phyloP scores from a whole-genome alignment of 2,888 invertebrate genomes.

The Petrophora chlorosata region DNA sequence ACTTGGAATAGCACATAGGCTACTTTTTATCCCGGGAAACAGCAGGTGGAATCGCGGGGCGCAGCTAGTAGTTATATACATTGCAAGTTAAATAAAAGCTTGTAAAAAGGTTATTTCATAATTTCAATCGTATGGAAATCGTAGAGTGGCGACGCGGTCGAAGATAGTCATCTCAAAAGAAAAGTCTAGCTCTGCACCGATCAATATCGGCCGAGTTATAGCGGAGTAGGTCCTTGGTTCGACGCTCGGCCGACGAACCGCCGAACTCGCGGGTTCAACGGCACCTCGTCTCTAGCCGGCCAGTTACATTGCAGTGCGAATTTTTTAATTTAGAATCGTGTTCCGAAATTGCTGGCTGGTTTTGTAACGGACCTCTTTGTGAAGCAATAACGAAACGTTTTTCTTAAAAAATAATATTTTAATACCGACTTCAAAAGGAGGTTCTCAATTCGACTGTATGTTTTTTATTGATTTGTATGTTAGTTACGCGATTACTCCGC shows the following conservation, averaged over 20 bases:
- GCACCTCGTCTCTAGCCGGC: slow-evolving; percentile 43
- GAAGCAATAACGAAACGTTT: neutral
- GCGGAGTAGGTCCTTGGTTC: slow-evolving; percentile 15
- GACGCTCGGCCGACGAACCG: slow-evolving; percentile 25
- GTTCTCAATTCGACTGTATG: no score
- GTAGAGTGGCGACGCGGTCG: neutral
- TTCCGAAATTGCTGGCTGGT: neutral
- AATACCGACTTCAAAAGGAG: no score
- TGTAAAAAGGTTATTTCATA: no score
- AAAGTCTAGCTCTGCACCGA: neutral
- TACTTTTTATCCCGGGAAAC: no score
- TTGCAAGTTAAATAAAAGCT: no score
- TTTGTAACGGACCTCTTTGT: neutral
- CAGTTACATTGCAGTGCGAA: slow-evolving; percentile 21
- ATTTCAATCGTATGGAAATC: no score
- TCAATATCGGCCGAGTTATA: slow-evolving; percentile 17
- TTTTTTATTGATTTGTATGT: no score
- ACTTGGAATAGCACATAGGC: no score
- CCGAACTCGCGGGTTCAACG: slow-evolving; percentile 45
- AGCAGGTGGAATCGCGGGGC: no score
- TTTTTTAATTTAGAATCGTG: slow-evolving; percentile 18
- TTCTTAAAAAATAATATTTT: neutral
- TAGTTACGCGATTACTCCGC: no score
- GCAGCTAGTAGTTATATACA: no score
- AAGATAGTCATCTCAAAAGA: no score